Percentiles rank a stretch among this genome's conserved stretches.
Evolutionary conservation across 2,888 invertebrate genomes (phyloP).

Genomic region (Synanthedon tipuliformis): DNA sequence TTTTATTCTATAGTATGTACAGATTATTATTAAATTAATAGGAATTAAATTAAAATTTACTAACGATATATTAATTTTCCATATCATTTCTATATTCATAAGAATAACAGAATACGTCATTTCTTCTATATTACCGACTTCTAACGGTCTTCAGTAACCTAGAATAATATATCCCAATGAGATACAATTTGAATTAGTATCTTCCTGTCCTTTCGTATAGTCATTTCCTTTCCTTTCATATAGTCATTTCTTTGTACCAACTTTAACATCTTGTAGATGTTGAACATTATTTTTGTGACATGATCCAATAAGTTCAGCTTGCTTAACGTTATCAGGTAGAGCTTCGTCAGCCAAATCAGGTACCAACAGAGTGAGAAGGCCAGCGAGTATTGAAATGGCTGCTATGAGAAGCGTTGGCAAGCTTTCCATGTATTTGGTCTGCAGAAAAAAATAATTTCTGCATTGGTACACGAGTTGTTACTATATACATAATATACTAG

Average conservation of each 20-base stretch:
- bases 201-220: too few species aligned
- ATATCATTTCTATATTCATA: not conserved
- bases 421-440: conserved; percentile 39
- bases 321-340: conserved; percentile 42
- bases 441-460: conserved; percentile 6
- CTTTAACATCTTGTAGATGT: not conserved
- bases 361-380: conserved; percentile 34
- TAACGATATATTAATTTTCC: not conserved
- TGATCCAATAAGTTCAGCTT: conserved; percentile 20
- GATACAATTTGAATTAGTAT: too few species aligned
- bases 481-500: too few species aligned
- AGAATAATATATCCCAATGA: too few species aligned
- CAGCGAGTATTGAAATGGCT: conserved; percentile 38
- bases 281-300: not conserved
- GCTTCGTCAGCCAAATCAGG: conserved; percentile 47
- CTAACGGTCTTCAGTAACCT: too few species aligned
- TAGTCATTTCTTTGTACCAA: not conserved
- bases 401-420: conserved; percentile 51
- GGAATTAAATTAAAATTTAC: not conserved
- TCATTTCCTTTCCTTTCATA: not conserved
- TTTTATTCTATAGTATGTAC: too few species aligned
- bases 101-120: too few species aligned
- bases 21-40: too few species aligned
- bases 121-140: too few species aligned
- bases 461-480: too few species aligned